A percentile compares a stretch with the other conserved stretches of the same genome.
Conservation (phyloP, 2,113 vertebrate species). For the Pithys albifrons region DNA sequence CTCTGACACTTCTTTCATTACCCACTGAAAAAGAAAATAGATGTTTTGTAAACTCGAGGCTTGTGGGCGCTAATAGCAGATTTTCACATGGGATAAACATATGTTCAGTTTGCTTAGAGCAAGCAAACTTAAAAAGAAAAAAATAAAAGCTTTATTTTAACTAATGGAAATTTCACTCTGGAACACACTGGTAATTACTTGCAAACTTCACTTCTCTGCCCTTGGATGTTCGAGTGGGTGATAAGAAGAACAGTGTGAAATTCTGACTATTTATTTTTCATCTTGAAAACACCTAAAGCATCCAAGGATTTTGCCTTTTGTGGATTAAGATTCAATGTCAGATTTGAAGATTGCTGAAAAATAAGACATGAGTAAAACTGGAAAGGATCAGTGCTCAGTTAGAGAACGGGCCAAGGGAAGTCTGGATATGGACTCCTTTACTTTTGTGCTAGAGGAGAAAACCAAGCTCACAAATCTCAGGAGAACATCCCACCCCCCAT, state of each 20-base stretch:
- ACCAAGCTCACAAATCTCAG: background rate
- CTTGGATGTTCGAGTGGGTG: background rate
- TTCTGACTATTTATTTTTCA: background rate
- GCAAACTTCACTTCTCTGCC: background rate
- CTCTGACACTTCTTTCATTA: slow-evolving; percentile 31
- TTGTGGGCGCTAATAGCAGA: slow-evolving; percentile 54
- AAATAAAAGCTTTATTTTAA: slow-evolving; percentile 23
- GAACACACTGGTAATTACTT: background rate
- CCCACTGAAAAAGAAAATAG: slow-evolving; percentile 40
- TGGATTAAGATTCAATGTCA: background rate
- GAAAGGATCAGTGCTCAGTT: background rate
- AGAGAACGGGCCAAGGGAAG: background rate
- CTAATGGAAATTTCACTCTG: slow-evolving; percentile 15
- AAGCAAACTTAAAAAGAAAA: background rate
- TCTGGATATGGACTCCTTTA: background rate
- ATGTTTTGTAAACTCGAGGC: slow-evolving; percentile 56
- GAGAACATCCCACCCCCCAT: background rate
- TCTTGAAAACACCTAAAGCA: background rate
- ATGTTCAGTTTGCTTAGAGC: slow-evolving; percentile 53
- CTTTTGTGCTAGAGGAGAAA: background rate
- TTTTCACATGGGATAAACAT: slow-evolving; percentile 63
- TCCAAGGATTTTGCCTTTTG: background rate
- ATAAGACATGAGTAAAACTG: background rate
- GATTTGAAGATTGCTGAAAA: background rate
- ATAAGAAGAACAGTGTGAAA: background rate